phyloP scores from a whole-genome alignment of 2,888 invertebrate genomes.

The Parelbella ahira region DNA sequence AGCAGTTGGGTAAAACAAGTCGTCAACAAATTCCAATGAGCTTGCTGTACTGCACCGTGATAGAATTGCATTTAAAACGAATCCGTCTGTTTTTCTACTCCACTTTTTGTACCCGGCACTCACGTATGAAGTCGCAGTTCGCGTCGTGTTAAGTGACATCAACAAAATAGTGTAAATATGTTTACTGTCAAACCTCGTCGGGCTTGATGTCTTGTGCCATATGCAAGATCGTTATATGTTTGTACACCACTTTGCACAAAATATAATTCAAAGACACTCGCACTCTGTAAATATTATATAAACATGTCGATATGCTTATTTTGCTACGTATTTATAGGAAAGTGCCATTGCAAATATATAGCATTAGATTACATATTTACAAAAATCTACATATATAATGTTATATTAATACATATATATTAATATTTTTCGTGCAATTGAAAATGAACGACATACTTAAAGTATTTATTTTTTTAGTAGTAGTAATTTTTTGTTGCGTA shows the following conservation, averaged over 20 bases:
- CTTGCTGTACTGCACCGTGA: constrained; percentile 39
- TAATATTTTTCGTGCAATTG: constrained; percentile 56
- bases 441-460: constrained; percentile 51
- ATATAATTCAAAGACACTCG: constrained; percentile 30
- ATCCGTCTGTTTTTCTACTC: constrained; percentile 62
- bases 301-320: constrained; percentile 50
- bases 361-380: constrained; percentile 33
- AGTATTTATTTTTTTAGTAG: constrained; percentile 61
- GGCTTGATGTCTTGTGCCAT: constrained; percentile 70
- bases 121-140: too few relatives aligned
- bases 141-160: too few relatives aligned
- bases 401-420: constrained; percentile 18
- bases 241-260: constrained; percentile 41
- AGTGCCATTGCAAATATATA: constrained; percentile 60
- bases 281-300: constrained; percentile 35
- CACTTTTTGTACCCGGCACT: constrained; percentile 42
- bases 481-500: constrained; percentile 56
- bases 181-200: constrained; percentile 47
- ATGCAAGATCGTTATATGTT: constrained; percentile 47
- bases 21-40: constrained; percentile 85
- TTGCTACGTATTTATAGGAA: constrained; percentile 62
- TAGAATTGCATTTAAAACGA: constrained; percentile 57
- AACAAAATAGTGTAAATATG: too few relatives aligned
- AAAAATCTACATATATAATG: too few relatives aligned
- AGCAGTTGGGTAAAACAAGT: constrained; percentile 88